Evolutionary conservation across 2,113 vertebrate genomes (phyloP).

Genomic region (Sylvia atricapilla): DNA sequence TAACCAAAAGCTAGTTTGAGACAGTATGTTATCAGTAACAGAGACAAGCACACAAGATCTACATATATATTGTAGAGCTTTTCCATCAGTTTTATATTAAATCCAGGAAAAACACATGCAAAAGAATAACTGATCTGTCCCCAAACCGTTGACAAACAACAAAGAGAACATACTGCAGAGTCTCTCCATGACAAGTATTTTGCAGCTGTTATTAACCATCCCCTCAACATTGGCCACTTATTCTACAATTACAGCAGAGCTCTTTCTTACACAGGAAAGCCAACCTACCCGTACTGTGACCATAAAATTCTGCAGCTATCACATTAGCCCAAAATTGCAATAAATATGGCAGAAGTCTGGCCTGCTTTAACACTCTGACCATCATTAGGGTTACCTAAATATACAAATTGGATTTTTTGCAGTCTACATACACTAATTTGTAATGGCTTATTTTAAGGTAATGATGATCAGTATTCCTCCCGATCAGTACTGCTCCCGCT

Average conservation of each 20-base stretch:
- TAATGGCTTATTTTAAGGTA: background rate
- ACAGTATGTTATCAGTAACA: background rate
- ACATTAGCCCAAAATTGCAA: background rate
- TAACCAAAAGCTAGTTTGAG: background rate
- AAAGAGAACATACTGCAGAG: background rate
- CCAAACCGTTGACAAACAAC: background rate
- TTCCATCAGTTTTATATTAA: background rate
- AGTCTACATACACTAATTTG: background rate
- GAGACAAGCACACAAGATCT: background rate
- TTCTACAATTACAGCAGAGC: background rate
- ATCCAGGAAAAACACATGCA: background rate
- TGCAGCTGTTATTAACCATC: background rate
- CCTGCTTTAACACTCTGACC: background rate
- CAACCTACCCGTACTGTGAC: background rate
- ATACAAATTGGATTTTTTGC: background rate
- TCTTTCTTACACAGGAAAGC: background rate
- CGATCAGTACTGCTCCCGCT: accelerated
- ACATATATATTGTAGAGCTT: accelerated
- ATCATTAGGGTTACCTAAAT: background rate
- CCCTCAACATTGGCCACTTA: background rate
- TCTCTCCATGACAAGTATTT: background rate
- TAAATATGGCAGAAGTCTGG: background rate
- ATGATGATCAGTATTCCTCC: background rate
- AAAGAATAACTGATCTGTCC: background rate
- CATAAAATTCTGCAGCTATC: background rate